phyloP scores from a whole-genome alignment of 2,888 invertebrate species.

The Cephalotes varians region DNA sequence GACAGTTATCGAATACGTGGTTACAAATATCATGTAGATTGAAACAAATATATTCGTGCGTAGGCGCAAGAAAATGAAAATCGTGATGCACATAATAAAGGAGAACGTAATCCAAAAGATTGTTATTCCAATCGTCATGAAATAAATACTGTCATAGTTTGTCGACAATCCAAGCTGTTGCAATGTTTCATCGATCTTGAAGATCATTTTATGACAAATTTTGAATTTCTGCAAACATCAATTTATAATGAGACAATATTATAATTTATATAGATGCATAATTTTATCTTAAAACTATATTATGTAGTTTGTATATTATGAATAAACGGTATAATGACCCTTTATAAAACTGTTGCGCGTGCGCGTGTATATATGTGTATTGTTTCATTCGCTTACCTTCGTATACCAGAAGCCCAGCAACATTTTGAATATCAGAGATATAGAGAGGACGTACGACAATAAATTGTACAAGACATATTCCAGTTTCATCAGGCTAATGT shows the following conservation, averaged over 20 bases:
- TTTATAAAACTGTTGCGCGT: no score
- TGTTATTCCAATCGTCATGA: neutral
- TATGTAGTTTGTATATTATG: neutral
- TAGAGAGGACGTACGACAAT: neutral
- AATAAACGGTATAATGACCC: neutral
- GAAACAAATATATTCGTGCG: neutral
- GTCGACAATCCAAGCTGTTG: slow-evolving; percentile 44
- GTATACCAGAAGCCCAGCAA: neutral
- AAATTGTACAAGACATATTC: neutral
- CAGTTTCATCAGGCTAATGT: neutral
- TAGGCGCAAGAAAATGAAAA: neutral
- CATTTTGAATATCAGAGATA: neutral
- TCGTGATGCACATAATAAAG: neutral
- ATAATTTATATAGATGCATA: neutral
- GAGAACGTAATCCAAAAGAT: neutral
- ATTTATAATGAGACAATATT: neutral
- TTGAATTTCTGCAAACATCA: neutral
- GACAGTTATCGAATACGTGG: neutral
- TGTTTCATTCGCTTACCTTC: neutral
- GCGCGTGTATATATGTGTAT: neutral
- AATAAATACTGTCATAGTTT: slow-evolving; percentile 37
- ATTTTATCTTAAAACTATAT: neutral
- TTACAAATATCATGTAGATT: neutral
- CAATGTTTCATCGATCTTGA: slow-evolving; percentile 54
- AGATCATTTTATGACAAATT: neutral